A percentile compares a stretch with the other conserved stretches of the same genome.
Evolutionary conservation across 2,888 invertebrate species (phyloP).

Genomic region (Drosophila quinaria): DNA sequence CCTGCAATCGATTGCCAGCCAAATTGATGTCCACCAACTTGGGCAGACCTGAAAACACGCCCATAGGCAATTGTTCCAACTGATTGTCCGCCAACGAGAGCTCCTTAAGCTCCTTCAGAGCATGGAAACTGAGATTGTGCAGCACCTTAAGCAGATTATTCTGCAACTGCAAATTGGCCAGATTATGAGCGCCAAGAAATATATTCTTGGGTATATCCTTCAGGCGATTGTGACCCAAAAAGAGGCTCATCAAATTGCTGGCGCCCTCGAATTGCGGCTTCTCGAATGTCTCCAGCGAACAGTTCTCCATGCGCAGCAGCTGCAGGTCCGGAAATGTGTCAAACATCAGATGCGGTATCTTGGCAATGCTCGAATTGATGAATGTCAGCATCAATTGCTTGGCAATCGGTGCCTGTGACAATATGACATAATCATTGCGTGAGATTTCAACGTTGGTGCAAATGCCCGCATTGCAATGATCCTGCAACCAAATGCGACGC

Average conservation of each 20-base stretch:
- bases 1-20: slow-evolving; percentile 77
- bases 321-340: slow-evolving; percentile 84
- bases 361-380: slow-evolving; percentile 83
- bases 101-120: slow-evolving; percentile 82
- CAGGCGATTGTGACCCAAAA: slow-evolving; percentile 78
- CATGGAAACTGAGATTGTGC: slow-evolving; percentile 83
- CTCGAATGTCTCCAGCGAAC: slow-evolving; percentile 83
- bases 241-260: slow-evolving; percentile 83
- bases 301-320: slow-evolving; percentile 83
- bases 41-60: slow-evolving; percentile 74
- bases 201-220: slow-evolving; percentile 84
- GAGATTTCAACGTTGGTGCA: slow-evolving; percentile 80
- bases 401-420: slow-evolving; percentile 80
- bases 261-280: slow-evolving; percentile 84
- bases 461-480: slow-evolving; percentile 81
- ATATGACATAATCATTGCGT: slow-evolving; percentile 83
- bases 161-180: slow-evolving; percentile 77
- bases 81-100: slow-evolving; percentile 80
- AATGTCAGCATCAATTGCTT: slow-evolving; percentile 82
- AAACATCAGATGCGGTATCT: slow-evolving; percentile 84
- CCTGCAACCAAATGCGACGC: slow-evolving; percentile 84
- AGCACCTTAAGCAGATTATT: slow-evolving; percentile 75
- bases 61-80: slow-evolving; percentile 71
- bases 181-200: slow-evolving; percentile 83
- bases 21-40: slow-evolving; percentile 80